Evolutionary conservation across 1,140 invertebrate genomes (phyloP).

Genomic region (Sarcophaga bullata): DNA sequence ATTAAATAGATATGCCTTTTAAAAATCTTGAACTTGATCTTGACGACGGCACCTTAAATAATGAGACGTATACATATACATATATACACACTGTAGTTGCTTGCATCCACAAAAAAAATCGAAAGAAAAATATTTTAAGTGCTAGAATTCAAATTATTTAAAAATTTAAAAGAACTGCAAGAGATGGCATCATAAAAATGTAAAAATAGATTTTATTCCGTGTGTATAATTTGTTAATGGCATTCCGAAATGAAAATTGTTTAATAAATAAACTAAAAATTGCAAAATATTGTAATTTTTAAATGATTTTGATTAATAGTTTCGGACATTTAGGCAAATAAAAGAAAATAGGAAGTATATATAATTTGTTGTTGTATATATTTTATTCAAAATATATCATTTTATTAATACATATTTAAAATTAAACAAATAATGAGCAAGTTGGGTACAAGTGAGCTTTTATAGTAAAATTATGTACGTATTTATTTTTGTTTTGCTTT

Average conservation of each 20-base stretch:
- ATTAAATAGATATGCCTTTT: slow-evolving; percentile 20
- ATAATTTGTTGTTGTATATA: background rate
- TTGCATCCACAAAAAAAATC: too few relatives aligned
- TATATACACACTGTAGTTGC: background rate
- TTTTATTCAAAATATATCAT: background rate
- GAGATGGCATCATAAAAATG: background rate
- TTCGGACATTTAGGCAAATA: background rate
- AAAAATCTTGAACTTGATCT: slow-evolving; percentile 41
- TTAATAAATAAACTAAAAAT: background rate
- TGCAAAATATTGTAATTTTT: background rate
- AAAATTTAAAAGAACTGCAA: slow-evolving; percentile 18
- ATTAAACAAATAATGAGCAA: slow-evolving; percentile 1
- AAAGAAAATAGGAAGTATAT: slow-evolving; percentile 25
- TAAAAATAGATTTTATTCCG: background rate
- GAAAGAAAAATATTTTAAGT: background rate
- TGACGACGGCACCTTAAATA: slow-evolving; percentile 9
- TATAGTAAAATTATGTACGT: background rate
- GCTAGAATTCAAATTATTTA: slow-evolving; percentile 32
- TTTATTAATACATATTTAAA: background rate
- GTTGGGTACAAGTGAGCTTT: slow-evolving; percentile 17
- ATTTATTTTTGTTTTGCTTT: background rate
- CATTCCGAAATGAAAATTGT: slow-evolving; percentile 8
- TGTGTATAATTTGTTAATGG: slow-evolving; percentile 25
- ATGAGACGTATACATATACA: background rate
- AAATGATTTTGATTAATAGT: slow-evolving; percentile 34